These are phyloP conservation scores for Spinibarbus caldwelli DNA, from an alignment of 2,797 vertebrate species.

Conservation along the genomic window DNA sequence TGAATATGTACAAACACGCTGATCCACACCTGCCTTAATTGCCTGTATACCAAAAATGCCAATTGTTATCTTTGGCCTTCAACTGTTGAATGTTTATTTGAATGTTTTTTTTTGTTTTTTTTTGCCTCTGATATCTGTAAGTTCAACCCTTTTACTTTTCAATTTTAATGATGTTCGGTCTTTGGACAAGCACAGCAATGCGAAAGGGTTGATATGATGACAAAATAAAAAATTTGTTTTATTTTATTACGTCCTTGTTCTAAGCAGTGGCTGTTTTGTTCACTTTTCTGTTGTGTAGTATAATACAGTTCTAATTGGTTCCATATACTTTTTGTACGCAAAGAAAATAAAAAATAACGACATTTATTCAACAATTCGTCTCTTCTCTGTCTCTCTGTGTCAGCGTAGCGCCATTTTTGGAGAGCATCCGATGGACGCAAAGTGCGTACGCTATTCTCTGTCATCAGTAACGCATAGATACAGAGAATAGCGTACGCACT, in stretches of 20 bases:
- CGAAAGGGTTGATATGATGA: conserved; percentile 6
- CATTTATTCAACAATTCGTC: too few relatives aligned
- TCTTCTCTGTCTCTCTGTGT: too few relatives aligned
- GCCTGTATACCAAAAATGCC: conserved; percentile 63
- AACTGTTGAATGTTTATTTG: conserved; percentile 31
- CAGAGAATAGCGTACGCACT: too few relatives aligned
- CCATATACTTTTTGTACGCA: too few relatives aligned
- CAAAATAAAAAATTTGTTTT: conserved; percentile 32
- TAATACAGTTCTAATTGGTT: neutral
- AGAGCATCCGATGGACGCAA: too few relatives aligned
- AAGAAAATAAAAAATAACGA: too few relatives aligned
- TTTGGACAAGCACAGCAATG: neutral
- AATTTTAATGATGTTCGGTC: neutral
- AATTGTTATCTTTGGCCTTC: conserved; percentile 42
- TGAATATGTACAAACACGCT: conserved; percentile 64
- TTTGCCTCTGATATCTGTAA: neutral
- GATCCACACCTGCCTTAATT: conserved; percentile 74
- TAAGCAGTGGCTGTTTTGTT: neutral
- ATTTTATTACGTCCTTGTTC: conserved; percentile 29
- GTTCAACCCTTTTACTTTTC: conserved; percentile 13
- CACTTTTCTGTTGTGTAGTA: neutral
- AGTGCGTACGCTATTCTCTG: too few relatives aligned
- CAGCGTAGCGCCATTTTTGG: too few relatives aligned
- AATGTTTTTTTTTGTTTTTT: too few relatives aligned
- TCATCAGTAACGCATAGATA: too few relatives aligned